Conservation (phyloP, 2,113 vertebrate species). For the Ailurus styani region DNA sequence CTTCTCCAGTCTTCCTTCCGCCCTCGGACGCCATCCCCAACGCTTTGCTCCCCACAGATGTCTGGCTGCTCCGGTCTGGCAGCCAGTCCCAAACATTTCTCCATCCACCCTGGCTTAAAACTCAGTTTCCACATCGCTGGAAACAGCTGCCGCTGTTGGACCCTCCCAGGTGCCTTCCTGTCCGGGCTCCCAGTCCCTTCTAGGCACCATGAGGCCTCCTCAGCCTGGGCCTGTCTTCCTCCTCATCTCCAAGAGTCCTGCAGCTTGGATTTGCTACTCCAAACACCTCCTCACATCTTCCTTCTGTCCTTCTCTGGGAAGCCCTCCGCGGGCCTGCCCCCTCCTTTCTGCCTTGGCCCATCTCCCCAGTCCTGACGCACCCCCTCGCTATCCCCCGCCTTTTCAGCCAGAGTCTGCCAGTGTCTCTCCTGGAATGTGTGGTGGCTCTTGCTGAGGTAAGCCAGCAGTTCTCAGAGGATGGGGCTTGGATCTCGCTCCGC, state of each 20-base stretch:
- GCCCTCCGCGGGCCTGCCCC: not conserved
- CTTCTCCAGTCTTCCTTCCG: not conserved
- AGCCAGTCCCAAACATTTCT: conserved; percentile 1
- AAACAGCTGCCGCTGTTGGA: not conserved
- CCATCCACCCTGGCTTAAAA: not conserved
- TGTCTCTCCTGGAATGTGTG: not conserved
- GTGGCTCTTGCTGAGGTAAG: not conserved
- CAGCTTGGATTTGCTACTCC: not conserved
- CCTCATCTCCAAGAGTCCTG: not conserved
- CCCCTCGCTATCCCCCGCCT: too few relatives aligned
- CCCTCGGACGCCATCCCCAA: not conserved
- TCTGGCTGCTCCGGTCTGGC: not conserved
- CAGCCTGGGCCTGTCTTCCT: not conserved
- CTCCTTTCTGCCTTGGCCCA: not conserved
- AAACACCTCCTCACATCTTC: not conserved
- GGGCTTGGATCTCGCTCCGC: not conserved
- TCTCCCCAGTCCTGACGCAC: not conserved
- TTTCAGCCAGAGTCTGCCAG: not conserved
- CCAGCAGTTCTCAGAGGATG: not conserved
- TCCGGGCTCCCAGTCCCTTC: not conserved
- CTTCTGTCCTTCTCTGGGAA: not conserved
- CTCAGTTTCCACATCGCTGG: not conserved
- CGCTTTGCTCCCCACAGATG: not conserved
- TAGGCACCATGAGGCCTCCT: rapidly evolving
- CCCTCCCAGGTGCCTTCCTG: not conserved